Conservation (phyloP, 1,140 invertebrate species). For the Zeugodacus cucurbitae region DNA sequence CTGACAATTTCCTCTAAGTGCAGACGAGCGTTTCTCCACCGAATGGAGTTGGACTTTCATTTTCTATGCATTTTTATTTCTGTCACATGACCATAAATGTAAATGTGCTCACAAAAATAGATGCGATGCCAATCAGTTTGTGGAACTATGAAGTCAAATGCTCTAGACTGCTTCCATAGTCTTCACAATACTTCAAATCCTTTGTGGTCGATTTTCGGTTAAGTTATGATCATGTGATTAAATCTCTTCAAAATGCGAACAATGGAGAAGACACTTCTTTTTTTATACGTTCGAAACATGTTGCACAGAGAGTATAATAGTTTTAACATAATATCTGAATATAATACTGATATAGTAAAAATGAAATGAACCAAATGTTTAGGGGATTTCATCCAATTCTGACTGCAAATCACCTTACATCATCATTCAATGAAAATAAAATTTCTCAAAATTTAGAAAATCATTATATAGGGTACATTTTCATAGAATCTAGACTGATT, state of each 20-base stretch:
- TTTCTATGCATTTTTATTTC: conserved; percentile 64
- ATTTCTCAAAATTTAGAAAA: too few species aligned
- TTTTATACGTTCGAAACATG: too few species aligned
- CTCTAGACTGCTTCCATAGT: background rate
- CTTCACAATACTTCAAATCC: background rate
- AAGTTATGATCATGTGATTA: conserved; percentile 23
- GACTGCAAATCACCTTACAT: too few species aligned
- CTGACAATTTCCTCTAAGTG: conserved; percentile 3
- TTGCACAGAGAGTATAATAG: too few species aligned
- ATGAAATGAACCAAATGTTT: too few species aligned
- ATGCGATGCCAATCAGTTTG: background rate
- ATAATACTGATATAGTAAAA: too few species aligned
- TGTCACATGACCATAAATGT: conserved; percentile 53
- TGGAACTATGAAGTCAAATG: background rate
- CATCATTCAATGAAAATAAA: too few species aligned
- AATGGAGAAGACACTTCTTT: background rate
- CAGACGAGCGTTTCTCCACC: background rate
- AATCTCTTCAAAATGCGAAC: background rate
- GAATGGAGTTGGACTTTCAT: conserved; percentile 48
- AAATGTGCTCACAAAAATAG: conserved; percentile 45
- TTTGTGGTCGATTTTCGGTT: conserved; percentile 5
- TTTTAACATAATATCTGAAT: too few species aligned
- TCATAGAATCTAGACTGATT: too few species aligned
- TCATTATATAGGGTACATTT: too few species aligned
- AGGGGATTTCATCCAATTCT: too few species aligned